Base-by-base conservation (phyloP, 2,888 invertebrate genomes). In the Parapristionchus giblindavisi region DNA sequence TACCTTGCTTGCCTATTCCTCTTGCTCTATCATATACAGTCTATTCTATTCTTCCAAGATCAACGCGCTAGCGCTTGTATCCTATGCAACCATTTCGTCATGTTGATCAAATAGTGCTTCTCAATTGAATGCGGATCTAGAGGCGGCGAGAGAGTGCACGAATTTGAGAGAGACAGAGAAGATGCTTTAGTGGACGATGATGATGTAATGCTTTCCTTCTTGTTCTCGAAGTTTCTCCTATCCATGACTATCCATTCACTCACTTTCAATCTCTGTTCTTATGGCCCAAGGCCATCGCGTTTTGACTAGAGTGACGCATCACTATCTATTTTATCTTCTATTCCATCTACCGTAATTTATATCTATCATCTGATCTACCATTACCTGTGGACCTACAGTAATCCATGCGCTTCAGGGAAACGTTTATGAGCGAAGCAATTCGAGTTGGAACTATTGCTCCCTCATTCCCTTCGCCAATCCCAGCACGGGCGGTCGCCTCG, bases 371-470 rank as follows among this genome's bases (percentile, higher is more conserved):
- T 48, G 11, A 48, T 48, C 48, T 14, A 48, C 11, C 21, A 11
- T 14, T 21, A 48, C 14, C 48, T 14, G 11, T 14, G 48, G 11
- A 11, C 48, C 48, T 48, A 14, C 48, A 48, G 14, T 48, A 48
- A 21, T n/a, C n/a, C n/a, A n/a, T n/a, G 48, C 14, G 48, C 21
- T 21, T 17, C 61, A 79, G 79, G 79, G 79, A 38, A 68, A 78
- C 52, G 34, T 76, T 40, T 43, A 74, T 21, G 78, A 80, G 65
- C 75, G 77, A 6, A 65, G 76, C 3, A 81, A 80, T 54, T 61
- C 68, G 32, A 66, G 38, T 14, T 83, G 77, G 78, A 76, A 61
- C 27, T 81, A 80, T 70, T 83, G 83, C 61, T 76, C 77, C 8
- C 68, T 81, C 54, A 75, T 80, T 24, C 81, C 81, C 3, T 72